Percentiles rank a stretch among this genome's conserved stretches.
phyloP scores from a whole-genome alignment of 2,797 vertebrate species.

The Neosilurus hyrtlii region DNA sequence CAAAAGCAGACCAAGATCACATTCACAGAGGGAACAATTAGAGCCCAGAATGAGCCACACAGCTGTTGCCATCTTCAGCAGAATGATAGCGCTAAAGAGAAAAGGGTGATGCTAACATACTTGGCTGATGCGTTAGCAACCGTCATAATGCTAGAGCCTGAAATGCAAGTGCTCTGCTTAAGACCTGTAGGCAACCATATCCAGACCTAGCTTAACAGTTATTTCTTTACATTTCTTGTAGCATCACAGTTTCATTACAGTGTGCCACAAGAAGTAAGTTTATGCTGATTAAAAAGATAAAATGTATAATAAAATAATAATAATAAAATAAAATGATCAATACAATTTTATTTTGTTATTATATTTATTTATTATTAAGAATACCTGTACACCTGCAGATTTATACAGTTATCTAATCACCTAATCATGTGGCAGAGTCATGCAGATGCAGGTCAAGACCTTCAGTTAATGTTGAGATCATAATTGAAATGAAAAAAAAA shows the following conservation, averaged over 20 bases:
- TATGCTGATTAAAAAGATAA: too few relatives aligned
- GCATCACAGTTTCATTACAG: neutral
- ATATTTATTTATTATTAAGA: too few relatives aligned
- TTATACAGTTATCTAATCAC: too few relatives aligned
- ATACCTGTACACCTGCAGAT: too few relatives aligned
- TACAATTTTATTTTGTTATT: too few relatives aligned
- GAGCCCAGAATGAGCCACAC: slow-evolving; percentile 28
- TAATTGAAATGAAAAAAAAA: too few relatives aligned
- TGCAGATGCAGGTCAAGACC: too few relatives aligned
- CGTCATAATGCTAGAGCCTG: neutral
- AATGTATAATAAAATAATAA: too few relatives aligned
- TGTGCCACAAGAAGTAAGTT: neutral
- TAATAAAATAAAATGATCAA: too few relatives aligned
- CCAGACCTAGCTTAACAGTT: neutral
- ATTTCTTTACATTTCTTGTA: neutral
- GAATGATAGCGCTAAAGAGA: slow-evolving; percentile 33
- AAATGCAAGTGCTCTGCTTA: slow-evolving; percentile 11
- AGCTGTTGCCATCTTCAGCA: slow-evolving; percentile 47
- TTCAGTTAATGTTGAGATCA: too few relatives aligned
- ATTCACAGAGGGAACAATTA: slow-evolving; percentile 54
- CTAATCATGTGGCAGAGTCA: too few relatives aligned
- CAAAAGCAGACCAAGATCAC: slow-evolving; percentile 40
- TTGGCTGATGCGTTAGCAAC: slow-evolving; percentile 28
- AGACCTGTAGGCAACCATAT: slow-evolving; percentile 11
- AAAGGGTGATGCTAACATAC: slow-evolving; percentile 26